These are phyloP conservation scores for Lacerta bilineata DNA, from an alignment of 2,797 vertebrate species.

Conservation along the genomic window DNA sequence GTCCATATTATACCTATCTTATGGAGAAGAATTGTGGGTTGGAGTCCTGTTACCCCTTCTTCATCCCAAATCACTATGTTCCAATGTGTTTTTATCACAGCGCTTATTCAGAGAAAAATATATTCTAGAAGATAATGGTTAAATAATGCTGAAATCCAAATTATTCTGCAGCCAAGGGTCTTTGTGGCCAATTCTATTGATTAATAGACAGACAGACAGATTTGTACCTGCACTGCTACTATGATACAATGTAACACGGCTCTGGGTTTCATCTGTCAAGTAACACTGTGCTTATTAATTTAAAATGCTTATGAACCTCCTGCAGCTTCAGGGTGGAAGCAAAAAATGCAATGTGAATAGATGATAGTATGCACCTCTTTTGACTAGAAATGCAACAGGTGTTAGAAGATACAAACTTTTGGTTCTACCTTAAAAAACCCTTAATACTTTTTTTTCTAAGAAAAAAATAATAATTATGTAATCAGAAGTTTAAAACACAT, in stretches of 20 bases:
- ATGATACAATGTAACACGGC: neutral
- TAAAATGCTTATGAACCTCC: neutral
- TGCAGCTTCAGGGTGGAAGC: neutral
- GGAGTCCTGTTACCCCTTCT: neutral
- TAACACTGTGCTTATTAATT: neutral
- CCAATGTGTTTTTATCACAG: neutral
- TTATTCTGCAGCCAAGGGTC: neutral
- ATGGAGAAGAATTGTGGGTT: neutral
- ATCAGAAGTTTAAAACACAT: constrained; percentile 33
- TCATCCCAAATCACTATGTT: neutral
- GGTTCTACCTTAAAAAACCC: constrained; percentile 28
- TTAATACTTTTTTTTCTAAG: neutral
- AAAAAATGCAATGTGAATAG: neutral
- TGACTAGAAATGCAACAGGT: constrained; percentile 55
- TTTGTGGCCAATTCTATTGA: neutral
- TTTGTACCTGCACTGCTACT: neutral
- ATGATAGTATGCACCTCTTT: constrained; percentile 26
- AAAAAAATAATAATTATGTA: neutral
- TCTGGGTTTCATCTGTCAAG: neutral
- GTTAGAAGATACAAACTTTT: constrained; percentile 36
- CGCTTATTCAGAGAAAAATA: neutral
- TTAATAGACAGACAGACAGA: neutral
- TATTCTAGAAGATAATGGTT: neutral
- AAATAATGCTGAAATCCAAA: neutral
- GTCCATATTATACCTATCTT: neutral